Conservation (phyloP, 2,113 vertebrate genomes). For the Coptodon rendalli region DNA sequence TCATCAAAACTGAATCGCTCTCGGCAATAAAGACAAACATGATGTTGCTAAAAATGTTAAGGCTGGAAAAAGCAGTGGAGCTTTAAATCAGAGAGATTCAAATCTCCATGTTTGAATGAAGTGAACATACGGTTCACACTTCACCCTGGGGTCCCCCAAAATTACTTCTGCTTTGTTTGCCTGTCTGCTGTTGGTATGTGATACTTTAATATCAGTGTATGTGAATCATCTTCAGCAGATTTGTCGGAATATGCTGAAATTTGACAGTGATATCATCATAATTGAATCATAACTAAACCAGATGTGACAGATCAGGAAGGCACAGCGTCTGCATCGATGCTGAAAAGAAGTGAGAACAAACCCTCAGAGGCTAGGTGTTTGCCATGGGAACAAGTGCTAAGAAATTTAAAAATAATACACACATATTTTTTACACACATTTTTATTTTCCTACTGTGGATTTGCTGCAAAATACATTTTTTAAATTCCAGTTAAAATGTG, state of each 20-base stretch:
- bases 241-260: background rate
- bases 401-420: accelerated
- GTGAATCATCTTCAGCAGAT: background rate
- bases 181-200: background rate
- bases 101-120: background rate
- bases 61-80: background rate
- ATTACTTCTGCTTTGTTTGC: background rate
- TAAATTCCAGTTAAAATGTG: accelerated
- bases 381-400: background rate
- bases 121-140: accelerated
- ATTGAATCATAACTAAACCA: background rate
- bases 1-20: no score
- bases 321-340: no score
- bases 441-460: background rate
- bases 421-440: no score
- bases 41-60: background rate
- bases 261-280: background rate
- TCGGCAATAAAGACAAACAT: background rate
- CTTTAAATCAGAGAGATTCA: background rate
- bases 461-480: background rate
- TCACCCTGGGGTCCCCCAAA: background rate
- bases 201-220: background rate
- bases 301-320: background rate
- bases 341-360: background rate
- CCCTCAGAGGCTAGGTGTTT: background rate